Percentiles rank a stretch among this genome's conserved stretches.
phyloP scores from a whole-genome alignment of 2,888 invertebrate species.

The Halocaridina rubra region DNA sequence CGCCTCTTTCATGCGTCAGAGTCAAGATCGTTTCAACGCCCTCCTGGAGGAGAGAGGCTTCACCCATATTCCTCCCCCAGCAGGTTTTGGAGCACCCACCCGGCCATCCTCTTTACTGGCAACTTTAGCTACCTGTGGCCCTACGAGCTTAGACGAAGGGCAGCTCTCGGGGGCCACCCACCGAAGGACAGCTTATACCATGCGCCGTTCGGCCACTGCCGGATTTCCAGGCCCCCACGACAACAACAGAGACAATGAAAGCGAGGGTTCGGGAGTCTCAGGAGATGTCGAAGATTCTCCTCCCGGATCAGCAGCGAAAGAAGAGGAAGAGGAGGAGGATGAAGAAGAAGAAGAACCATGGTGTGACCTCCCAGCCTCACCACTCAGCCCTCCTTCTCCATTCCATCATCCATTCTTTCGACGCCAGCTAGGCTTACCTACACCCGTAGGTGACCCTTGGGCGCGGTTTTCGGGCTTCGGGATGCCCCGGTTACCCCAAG shows the following conservation, averaged over 20 bases:
- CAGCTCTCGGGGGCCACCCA: slow-evolving; percentile 33
- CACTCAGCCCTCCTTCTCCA: slow-evolving; percentile 60
- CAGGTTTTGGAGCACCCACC: slow-evolving; percentile 59
- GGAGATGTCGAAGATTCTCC: slow-evolving; percentile 30
- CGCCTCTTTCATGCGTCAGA: slow-evolving; percentile 31
- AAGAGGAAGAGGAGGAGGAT: slow-evolving; percentile 34
- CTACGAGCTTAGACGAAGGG: slow-evolving; percentile 50
- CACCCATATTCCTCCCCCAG: slow-evolving; percentile 60
- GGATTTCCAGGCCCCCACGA: slow-evolving; percentile 7
- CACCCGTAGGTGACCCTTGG: slow-evolving; percentile 38
- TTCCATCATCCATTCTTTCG: slow-evolving; percentile 63
- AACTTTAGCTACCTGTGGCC: slow-evolving; percentile 43
- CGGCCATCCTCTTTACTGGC: slow-evolving; percentile 54
- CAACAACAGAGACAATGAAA: slow-evolving; percentile 20
- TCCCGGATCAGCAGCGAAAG: not conserved
- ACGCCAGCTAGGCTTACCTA: slow-evolving; percentile 53
- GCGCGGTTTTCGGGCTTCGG: slow-evolving; percentile 61
- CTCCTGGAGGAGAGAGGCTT: slow-evolving; percentile 51
- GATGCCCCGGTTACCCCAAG: slow-evolving; percentile 47
- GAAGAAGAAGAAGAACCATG: slow-evolving; percentile 41
- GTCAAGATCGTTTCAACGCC: slow-evolving; percentile 40
- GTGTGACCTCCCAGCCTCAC: slow-evolving; percentile 59
- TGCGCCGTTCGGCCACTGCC: slow-evolving; percentile 33
- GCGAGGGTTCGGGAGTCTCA: slow-evolving; percentile 1
- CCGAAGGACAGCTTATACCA: slow-evolving; percentile 38